Evolutionary conservation across 2,797 vertebrate species (phyloP).

Genomic region (Gouania willdenowi): DNA sequence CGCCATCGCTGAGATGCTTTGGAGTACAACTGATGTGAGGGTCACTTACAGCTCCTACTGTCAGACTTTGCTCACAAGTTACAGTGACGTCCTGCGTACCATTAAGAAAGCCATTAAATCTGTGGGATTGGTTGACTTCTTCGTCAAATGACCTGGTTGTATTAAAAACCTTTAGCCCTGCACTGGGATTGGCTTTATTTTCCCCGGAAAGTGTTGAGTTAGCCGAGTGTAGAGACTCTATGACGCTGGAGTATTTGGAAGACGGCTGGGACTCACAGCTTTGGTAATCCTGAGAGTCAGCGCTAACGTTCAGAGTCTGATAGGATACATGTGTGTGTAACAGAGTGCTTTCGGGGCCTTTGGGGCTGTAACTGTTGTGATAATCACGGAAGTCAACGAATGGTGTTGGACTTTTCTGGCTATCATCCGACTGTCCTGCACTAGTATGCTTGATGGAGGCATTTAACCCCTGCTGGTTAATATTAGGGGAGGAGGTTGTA

Average conservation of each 20-base stretch:
- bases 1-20: background rate
- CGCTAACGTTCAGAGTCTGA: slow-evolving; percentile 49
- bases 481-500: slow-evolving; percentile 46
- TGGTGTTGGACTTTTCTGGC: no score
- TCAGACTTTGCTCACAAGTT: background rate
- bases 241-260: no score
- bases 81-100: background rate
- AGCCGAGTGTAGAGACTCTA: slow-evolving; percentile 5
- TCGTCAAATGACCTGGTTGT: background rate
- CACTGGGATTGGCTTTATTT: no score
- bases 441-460: background rate
- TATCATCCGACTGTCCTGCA: background rate
- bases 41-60: background rate
- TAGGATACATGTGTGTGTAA: background rate
- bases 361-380: slow-evolving; percentile 3
- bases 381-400: slow-evolving; percentile 19
- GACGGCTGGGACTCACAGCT: slow-evolving; percentile 48
- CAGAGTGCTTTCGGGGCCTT: slow-evolving; percentile 3
- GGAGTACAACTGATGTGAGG: slow-evolving; percentile 2
- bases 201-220: slow-evolving; percentile 21
- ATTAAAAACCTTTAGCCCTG: no score
- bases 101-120: background rate
- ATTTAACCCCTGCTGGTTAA: background rate
- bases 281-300: slow-evolving; percentile 63
- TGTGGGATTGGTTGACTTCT: background rate